Conservation (phyloP, 23 tunicate genomes). For the Styela clava region DNA sequence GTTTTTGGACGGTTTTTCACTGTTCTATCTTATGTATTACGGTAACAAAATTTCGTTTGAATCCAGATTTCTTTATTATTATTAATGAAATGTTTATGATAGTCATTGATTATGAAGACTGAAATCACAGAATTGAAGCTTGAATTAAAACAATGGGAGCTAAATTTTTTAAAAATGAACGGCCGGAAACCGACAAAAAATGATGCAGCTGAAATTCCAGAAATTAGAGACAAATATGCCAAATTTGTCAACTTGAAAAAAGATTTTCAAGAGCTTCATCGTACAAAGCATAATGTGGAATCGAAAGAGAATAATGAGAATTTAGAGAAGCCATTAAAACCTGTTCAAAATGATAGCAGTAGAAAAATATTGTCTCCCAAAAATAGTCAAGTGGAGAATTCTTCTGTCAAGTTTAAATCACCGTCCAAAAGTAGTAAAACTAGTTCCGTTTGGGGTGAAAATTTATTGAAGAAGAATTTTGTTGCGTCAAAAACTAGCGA, state of each 20-base stretch:
- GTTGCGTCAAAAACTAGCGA: background rate
- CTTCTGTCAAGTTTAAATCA: background rate
- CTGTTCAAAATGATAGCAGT: background rate
- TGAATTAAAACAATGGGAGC: constrained; percentile 59
- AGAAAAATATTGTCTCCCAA: constrained; percentile 15
- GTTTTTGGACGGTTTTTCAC: too few relatives aligned
- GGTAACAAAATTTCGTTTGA: too few relatives aligned
- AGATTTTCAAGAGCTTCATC: background rate
- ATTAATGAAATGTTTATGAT: too few relatives aligned
- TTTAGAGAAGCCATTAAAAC: background rate
- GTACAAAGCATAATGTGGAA: background rate
- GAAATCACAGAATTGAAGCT: constrained; percentile 39
- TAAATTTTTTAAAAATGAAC: constrained; percentile 38
- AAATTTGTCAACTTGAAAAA: constrained; percentile 22
- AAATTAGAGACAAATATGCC: constrained; percentile 29
- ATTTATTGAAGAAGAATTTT: constrained; percentile 43
- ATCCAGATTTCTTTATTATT: too few relatives aligned
- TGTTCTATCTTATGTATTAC: too few relatives aligned
- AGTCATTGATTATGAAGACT: too few relatives aligned
- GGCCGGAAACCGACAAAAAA: constrained; percentile 51
- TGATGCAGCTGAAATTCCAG: constrained; percentile 36
- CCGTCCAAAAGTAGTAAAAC: background rate
- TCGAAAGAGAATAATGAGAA: background rate
- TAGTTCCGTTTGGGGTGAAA: constrained; percentile 51
- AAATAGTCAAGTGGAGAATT: background rate